These are phyloP conservation scores for Rhadina sibilatrix DNA, from an alignment of 2,113 vertebrate genomes.

Conservation along the genomic window DNA sequence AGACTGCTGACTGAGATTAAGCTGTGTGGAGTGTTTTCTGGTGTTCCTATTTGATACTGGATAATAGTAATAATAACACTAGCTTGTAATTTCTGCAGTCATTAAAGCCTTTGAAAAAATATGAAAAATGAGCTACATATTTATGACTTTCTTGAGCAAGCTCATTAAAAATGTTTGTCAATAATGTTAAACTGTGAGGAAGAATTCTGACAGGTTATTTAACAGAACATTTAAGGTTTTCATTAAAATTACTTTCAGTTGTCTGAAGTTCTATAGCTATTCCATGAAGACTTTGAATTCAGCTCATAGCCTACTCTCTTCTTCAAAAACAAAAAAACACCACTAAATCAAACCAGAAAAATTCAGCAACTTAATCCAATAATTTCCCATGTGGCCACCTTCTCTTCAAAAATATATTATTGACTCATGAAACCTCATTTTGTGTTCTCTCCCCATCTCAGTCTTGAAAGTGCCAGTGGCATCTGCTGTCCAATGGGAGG, in stretches of 20 bases:
- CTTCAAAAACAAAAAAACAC: neutral
- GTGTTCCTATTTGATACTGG: neutral
- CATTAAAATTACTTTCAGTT: neutral
- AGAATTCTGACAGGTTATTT: conserved; percentile 27
- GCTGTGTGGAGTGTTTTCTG: neutral
- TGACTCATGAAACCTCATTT: neutral
- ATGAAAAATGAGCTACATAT: conserved; percentile 40
- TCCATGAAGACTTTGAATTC: neutral
- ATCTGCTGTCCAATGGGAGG: neutral
- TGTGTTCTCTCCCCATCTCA: neutral
- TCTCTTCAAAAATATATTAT: neutral
- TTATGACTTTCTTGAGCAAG: conserved; percentile 37
- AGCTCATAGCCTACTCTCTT: neutral
- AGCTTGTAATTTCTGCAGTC: conserved; percentile 33
- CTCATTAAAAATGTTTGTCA: conserved; percentile 45
- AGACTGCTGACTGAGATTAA: conserved; percentile 21
- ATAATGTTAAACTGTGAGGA: conserved; percentile 3
- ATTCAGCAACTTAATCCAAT: neutral
- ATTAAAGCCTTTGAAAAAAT: conserved; percentile 27
- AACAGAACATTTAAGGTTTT: conserved; percentile 15
- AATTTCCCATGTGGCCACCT: neutral
- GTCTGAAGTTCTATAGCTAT: neutral
- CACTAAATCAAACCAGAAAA: neutral
- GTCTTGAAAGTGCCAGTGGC: neutral
- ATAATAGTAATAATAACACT: conserved; percentile 31